Evolutionary conservation across 2,888 invertebrate genomes (phyloP), one percentile per base, ranked within the genome.

Genomic region (Saturnia pavonia): DNA sequence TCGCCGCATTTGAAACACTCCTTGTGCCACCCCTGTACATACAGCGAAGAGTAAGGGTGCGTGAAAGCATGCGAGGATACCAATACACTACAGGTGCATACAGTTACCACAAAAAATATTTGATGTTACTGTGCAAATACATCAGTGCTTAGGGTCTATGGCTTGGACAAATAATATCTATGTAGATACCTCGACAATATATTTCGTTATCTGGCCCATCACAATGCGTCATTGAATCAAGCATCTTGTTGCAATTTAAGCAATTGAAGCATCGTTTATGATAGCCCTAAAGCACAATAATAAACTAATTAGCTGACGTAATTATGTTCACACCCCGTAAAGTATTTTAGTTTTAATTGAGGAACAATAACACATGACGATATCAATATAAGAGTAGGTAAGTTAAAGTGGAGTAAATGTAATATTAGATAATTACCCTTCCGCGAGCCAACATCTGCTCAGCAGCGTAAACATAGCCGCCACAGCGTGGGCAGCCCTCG

Each of bases 1-100:
- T 96, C 95, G 89, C 95, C 97, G 95, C 98, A 98, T 95, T 98
- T 98, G 96, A 96, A 98, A 95, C 98, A 98, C 95, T 97, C 97
- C 95, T 94, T 97, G 96, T 98, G 98, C 97, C 97, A 98, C 90
- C 95, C 96, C 97, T 97, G 92, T 95, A 95, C 94, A 94, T 90
- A 94, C 82, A 93, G 85, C 88, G 87, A 89, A 91, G 72, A 85
- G 80, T 91, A 83, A 91, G 85, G 88, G 81, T 75, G 78, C 78
- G 75, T 82, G 76, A 73, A 74, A 70, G 73, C 92, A 92, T 93
- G 93, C 93, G 78, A 80, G 89, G 84, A 82, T 71, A 72, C 73
- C 74, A 78, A 77, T 80, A 76, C 72, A 76, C 77, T 80, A 84
- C 66, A 76, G 87, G 86, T 77, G 75, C 89, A 92, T 82, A 85